Evolutionary conservation across 2,888 invertebrate species (phyloP), one percentile per base, ranked within the genome.

Genomic region (Silvanus unidentatus): DNA sequence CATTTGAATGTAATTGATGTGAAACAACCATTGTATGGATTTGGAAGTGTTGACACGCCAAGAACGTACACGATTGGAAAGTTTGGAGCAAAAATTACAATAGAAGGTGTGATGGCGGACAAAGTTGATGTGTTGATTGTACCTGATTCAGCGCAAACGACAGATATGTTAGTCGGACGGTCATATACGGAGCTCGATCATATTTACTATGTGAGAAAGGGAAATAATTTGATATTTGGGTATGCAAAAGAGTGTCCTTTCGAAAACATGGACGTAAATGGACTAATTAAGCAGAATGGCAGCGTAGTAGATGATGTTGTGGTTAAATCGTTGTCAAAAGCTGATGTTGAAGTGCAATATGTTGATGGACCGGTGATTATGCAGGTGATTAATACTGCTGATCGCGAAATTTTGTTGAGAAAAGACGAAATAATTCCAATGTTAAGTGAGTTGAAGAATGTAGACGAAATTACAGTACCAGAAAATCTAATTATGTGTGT

Each of bases 11-110:
- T 39, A 13, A 11, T 10, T 5, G 10, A 15, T 13, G 14, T 13
- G 5, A 11, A 39, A 13, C 14, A 15, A 15, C 14, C 14, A 39
- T 39, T 39, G 16, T 39, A 15, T 39, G 39, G 39, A 9, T 39
- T 15, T 39, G 39, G 15, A 16, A 15, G 10, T 9, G n/a, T n/a
- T n/a, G 12, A 11, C 9, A 39, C 10, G 10, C 8, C 28, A 10
- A 10, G 8, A 10, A 28, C 28, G 10, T 10, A 28, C 10, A 28
- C 28, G 8, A 28, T 28, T 28, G 28, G 28, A 28, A 28, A 28
- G 10, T 8, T 28, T 8, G 8, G 8, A 9, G 28, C 10, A 10
- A 10, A 28, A 10, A 28, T 28, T 28, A 28, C 10, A 10, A 28
- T 28, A 28, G 28, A 28, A 9, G 28, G 28, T 28, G 28, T 28